Percentiles rank a stretch among this genome's conserved stretches.
Evolutionary conservation across 2,888 invertebrate genomes (phyloP).

Genomic region (Graphium colonna): DNA sequence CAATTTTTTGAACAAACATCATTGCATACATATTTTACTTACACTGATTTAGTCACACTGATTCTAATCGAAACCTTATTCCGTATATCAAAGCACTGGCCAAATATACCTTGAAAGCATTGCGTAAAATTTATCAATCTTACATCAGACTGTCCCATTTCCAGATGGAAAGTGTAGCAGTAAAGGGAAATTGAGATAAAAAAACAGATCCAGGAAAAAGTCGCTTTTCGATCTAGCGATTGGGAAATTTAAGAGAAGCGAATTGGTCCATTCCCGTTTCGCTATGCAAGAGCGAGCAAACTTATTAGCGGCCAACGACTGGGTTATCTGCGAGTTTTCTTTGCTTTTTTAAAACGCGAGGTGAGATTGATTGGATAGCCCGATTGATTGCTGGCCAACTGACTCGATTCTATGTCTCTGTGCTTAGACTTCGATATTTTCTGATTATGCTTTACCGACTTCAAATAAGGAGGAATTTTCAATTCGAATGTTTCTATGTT

Average conservation of each 20-base stretch:
- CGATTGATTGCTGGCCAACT: constrained; percentile 58
- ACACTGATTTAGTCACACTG: too few relatives aligned
- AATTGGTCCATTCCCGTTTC: constrained; percentile 67
- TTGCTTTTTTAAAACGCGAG: constrained; percentile 65
- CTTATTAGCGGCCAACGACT: constrained; percentile 62
- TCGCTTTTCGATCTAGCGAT: constrained; percentile 53
- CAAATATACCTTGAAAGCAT: constrained; percentile 1
- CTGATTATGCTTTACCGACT: too few relatives aligned
- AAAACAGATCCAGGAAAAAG: constrained; percentile 38
- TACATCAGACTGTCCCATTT: constrained; percentile 23
- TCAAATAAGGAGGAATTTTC: too few relatives aligned
- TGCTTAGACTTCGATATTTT: constrained; percentile 30
- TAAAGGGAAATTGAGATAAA: constrained; percentile 22
- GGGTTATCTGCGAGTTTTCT: constrained; percentile 54
- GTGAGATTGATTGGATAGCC: constrained; percentile 64
- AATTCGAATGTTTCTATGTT: too few relatives aligned
- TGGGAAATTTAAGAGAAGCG: constrained; percentile 56
- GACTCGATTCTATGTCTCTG: constrained; percentile 55
- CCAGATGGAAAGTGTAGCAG: constrained; percentile 21
- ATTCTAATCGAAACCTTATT: neutral
- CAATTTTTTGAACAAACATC: too few relatives aligned
- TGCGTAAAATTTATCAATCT: constrained; percentile 18
- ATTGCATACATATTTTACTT: too few relatives aligned
- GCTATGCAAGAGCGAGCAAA: constrained; percentile 75
- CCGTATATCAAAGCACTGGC: constrained; percentile 2